Evolutionary conservation across 2,113 vertebrate genomes (phyloP).

Genomic region (Phyllopteryx taeniolatus): DNA sequence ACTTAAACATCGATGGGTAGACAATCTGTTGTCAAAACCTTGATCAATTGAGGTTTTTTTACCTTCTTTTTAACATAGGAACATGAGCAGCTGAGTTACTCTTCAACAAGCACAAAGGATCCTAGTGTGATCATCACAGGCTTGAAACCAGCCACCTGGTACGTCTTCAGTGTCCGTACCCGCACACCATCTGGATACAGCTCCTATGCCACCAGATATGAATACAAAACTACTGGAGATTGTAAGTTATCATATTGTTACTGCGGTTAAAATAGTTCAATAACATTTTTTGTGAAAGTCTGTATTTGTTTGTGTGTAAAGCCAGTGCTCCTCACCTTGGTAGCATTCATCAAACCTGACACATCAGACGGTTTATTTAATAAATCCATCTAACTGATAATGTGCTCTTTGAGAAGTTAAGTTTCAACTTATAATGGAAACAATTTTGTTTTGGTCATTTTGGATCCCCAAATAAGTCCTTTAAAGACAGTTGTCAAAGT

Average conservation of each 20-base stretch:
- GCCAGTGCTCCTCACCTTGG: not conserved
- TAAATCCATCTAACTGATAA: not conserved
- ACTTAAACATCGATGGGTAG: not conserved
- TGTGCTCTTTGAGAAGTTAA: not conserved
- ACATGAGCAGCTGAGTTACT: slow-evolving; percentile 91
- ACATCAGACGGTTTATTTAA: not conserved
- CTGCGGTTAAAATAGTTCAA: not conserved
- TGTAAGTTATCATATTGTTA: slow-evolving; percentile 52
- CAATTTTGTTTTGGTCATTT: not conserved
- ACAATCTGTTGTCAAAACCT: not conserved
- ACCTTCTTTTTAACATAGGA: slow-evolving; percentile 72
- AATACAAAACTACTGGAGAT: slow-evolving; percentile 89
- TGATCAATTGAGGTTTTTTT: not conserved
- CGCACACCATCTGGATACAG: slow-evolving; percentile 87
- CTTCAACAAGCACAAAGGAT: slow-evolving; percentile 89
- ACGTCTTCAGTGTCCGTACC: slow-evolving; percentile 89
- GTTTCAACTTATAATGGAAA: not conserved
- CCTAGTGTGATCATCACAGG: slow-evolving; percentile 93
- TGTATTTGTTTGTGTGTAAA: not conserved
- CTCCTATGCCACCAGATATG: slow-evolving; percentile 90
- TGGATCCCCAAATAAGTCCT: not conserved
- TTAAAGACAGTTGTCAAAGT: too few relatives aligned
- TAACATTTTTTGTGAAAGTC: not conserved
- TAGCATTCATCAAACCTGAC: not conserved
- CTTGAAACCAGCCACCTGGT: slow-evolving; percentile 89